Evolutionary conservation across 2,888 invertebrate species (phyloP).

Genomic region (Eupithecia centaureata): DNA sequence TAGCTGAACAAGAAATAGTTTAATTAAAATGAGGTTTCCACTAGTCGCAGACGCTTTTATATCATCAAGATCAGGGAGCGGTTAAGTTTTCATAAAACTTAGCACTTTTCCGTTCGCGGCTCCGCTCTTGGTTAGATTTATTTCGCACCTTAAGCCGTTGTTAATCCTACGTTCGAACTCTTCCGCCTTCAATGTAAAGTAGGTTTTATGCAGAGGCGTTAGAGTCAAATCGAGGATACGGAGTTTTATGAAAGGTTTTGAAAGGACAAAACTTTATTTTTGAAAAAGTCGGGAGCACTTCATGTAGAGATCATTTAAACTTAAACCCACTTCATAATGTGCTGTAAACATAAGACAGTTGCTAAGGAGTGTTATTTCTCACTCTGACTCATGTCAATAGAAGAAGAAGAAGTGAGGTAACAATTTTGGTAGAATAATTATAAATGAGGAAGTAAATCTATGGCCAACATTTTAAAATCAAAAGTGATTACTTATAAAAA

Average conservation of each 20-base stretch:
- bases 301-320: background rate
- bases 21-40: background rate
- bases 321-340: no score
- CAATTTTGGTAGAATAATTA: no score
- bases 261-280: background rate
- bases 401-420: no score
- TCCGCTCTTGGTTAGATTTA: slow-evolving; percentile 36
- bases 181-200: slow-evolving; percentile 6
- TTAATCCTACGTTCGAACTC: slow-evolving; percentile 38
- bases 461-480: no score
- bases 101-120: slow-evolving; percentile 21
- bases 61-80: background rate
- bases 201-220: slow-evolving; percentile 7
- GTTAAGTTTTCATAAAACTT: background rate
- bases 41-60: background rate
- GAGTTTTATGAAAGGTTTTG: slow-evolving; percentile 4
- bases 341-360: no score
- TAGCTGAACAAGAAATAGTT: background rate
- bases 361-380: no score
- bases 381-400: no score
- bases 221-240: background rate
- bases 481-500: no score
- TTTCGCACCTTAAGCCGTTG: slow-evolving; percentile 42
- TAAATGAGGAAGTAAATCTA: no score
- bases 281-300: background rate